A percentile compares a stretch with the other conserved stretches of the same genome.
Evolutionary conservation across 2,797 vertebrate species (phyloP).

Genomic region (Catamblyrhynchus diadema): DNA sequence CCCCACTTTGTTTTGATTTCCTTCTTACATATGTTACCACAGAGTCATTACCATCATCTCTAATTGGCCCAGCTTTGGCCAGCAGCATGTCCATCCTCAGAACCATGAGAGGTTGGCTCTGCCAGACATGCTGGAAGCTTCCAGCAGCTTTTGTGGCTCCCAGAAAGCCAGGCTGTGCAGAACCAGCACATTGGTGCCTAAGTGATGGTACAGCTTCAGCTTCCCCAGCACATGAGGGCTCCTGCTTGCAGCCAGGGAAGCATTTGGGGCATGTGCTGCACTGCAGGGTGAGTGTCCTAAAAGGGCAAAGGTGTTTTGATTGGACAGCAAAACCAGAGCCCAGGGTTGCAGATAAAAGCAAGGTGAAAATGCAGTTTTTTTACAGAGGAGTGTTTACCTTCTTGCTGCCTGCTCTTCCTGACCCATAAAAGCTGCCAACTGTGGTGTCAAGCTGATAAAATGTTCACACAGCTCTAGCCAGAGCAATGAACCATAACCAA

Average conservation of each 20-base stretch:
- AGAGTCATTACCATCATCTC: not conserved
- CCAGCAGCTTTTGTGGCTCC: not conserved
- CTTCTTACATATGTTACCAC: not conserved
- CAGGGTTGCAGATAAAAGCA: not conserved
- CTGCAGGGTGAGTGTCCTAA: not conserved
- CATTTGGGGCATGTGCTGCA: not conserved
- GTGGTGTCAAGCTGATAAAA: not conserved
- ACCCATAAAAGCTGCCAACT: not conserved
- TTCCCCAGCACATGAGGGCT: rapidly evolving
- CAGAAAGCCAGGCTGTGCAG: not conserved
- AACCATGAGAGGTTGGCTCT: not conserved
- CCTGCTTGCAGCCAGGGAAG: not conserved
- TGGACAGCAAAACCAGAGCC: not conserved
- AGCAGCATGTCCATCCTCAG: not conserved
- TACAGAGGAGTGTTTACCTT: not conserved
- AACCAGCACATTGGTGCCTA: rapidly evolving
- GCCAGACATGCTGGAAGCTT: not conserved
- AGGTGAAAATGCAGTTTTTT: not conserved
- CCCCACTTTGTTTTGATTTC: not conserved
- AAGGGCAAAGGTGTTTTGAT: not conserved
- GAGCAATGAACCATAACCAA: not conserved
- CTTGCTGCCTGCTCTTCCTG: not conserved
- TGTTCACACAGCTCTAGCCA: not conserved
- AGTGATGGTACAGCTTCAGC: rapidly evolving
- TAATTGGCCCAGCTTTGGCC: not conserved